Evolutionary conservation across 1,140 invertebrate species (phyloP), one percentile per base, ranked within the genome.

Genomic region (Muscidifurax raptorellus): DNA sequence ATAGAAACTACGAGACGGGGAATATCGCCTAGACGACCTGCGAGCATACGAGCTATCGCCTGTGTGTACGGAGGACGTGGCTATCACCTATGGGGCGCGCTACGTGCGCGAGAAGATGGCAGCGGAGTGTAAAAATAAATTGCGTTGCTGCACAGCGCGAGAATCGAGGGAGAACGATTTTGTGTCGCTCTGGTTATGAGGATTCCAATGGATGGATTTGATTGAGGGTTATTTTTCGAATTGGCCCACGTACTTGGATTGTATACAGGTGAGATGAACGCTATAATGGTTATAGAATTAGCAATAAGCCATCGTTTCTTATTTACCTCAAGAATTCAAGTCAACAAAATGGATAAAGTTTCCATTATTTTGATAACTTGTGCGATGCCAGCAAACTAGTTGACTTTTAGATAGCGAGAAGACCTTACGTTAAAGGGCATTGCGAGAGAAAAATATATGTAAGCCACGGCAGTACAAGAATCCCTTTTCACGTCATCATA

Each of bases 81-180:
- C 32, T 72, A 72, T 72, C 71, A 36, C 71, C 27, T 72, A 2
- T 30, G 71, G 71, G 71, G 22, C 28, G 22, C 13, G 22, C 13
- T 22, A 30, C 30, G 10, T 15, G 27, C 25, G 28, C 67, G 67
- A 28, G 25, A 67, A 18, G 1, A 69, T 18, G 67, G 18, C 25
- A 15, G 18, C 28, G n/a, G 40, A 47, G 40, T 76, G 40, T 52
- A 76, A 52, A 72, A 72, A 72, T 72, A 76, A 76, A 76, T 47
- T 44, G 75, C 75, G 1, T 13, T 40, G 72, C 72, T 15, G 7
- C 52, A n/a, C 71, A 7, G 28, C 5, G 72, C 10, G 72, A 75
- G 72, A 75, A 75, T 69, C 25, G 67, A 67, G 12, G 25, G 66
- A 52, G 47, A 67, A 28, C 25, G 66, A 4, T 28, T 18, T 67